These are phyloP conservation scores for Cryptus armator DNA, from an alignment of 2,888 invertebrate genomes.

Conservation along the genomic window DNA sequence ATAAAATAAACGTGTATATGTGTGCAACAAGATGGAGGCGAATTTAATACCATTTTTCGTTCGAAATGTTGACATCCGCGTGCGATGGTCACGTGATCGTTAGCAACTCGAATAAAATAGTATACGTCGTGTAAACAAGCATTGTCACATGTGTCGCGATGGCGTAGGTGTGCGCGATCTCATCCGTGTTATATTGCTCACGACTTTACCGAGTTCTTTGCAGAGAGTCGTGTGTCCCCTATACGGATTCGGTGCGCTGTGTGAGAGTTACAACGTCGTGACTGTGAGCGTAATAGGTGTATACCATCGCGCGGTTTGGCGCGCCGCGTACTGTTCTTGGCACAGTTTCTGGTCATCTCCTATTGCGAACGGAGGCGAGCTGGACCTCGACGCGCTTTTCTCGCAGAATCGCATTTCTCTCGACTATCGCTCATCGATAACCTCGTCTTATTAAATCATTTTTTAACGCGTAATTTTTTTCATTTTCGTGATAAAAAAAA, in stretches of 20 bases:
- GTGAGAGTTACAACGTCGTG: conserved; percentile 44
- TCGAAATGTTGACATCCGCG: no score
- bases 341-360: conserved; percentile 84
- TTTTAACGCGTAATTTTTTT: neutral
- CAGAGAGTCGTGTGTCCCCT: conserved; percentile 28
- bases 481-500: neutral
- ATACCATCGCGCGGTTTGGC: conserved; percentile 72
- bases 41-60: no score
- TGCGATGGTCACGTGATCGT: neutral
- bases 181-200: neutral
- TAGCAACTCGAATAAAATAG: neutral
- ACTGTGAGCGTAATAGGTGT: conserved; percentile 71
- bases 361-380: conserved; percentile 80
- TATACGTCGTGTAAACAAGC: neutral
- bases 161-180: conserved; percentile 34
- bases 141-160: neutral
- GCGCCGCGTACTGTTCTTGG: conserved; percentile 81
- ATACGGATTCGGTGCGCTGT: conserved; percentile 28
- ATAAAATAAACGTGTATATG: no score
- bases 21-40: no score
- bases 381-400: conserved; percentile 69
- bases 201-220: conserved; percentile 16
- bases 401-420: conserved; percentile 45
- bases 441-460: neutral
- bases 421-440: neutral